Base-by-base conservation (phyloP, 2,888 invertebrate genomes). In the Villa cingulata region DNA sequence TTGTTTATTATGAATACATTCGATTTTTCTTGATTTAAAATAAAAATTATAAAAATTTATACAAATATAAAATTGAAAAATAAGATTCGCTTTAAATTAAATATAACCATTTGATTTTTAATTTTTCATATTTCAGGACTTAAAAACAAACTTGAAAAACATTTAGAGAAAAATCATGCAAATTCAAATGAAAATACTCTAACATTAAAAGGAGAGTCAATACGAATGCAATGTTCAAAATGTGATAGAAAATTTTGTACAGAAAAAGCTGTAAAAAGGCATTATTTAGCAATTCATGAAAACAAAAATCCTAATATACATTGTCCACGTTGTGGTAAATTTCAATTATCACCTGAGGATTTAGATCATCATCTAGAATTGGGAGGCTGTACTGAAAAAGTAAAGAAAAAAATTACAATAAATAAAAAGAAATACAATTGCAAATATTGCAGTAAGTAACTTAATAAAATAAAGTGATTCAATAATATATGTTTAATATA, bases 181-280 rank as follows among this genome's bases (percentile, higher is more conserved):
- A 23, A 19, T 7, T 41, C 16, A 9, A 32, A 32, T 32, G 29
- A 32, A 12, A 12, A 5, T 12, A 32, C 12, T 12, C 4, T 32
- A 3, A 32, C 12, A 3, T 12, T 12, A 14, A 32, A 32, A 5
- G 29, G 12, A 5, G 23, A 23, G 23, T 23, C 7, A 23, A 14
- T 41, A 2, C 16, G 7, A 10, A 27, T 32, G 15, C 37, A 46
- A 37, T 46, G 46, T 29, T 27, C 37, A 1, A 17, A 42, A 41
- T 46, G 46, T 20, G 29, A 15, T 27, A 27, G 41, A 41, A 37
- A 17, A n/a, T 46, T 41, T 20, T 40, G 17, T 16, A 23, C 41
- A 14, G 41, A 46, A 10, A 15, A 29, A 14, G 34, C 34, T 16
- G 40, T 46, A 34, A 19, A 41, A 6, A 46, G 40, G n/a, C 45